These are phyloP conservation scores for Leptoteleia sp. DNA, from an alignment of 1,140 invertebrate genomes.

Conservation along the genomic window DNA sequence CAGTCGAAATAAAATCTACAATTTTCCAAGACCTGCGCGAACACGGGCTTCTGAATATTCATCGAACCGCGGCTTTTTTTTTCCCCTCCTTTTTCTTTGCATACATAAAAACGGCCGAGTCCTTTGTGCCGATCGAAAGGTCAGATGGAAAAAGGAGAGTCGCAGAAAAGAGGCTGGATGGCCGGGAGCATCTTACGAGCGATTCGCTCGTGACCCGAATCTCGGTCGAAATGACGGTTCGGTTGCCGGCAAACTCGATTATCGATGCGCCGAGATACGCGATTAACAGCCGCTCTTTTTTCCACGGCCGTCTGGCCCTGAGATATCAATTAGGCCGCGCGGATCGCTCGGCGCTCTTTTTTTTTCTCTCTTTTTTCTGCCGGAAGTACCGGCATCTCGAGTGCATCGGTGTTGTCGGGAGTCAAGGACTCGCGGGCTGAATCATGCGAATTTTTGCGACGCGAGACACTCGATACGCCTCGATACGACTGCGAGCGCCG, in stretches of 20 bases:
- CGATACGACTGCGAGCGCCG: no score
- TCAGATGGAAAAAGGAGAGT: constrained; percentile 34
- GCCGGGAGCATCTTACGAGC: constrained; percentile 36
- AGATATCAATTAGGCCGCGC: constrained; percentile 19
- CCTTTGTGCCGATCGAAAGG: constrained; percentile 31
- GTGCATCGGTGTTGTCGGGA: constrained; percentile 9
- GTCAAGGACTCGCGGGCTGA: constrained; percentile 18
- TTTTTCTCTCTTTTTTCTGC: constrained; percentile 15
- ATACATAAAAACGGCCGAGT: constrained; percentile 26
- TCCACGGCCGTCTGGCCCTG: constrained; percentile 17
- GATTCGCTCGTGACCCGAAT: constrained; percentile 37
- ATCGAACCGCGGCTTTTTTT: no score
- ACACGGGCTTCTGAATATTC: constrained; percentile 2
- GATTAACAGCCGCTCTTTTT: constrained; percentile 18
- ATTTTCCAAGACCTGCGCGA: neutral
- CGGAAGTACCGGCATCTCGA: constrained; percentile 14
- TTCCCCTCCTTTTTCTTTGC: no score
- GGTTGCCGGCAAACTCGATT: constrained; percentile 32
- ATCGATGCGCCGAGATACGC: constrained; percentile 24
- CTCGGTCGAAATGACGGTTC: constrained; percentile 19
- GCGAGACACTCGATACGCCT: constrained; percentile 24
- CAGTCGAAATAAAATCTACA: no score
- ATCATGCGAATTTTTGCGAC: constrained; percentile 15
- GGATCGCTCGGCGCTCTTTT: neutral
- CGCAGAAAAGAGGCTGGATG: constrained; percentile 23